Evolutionary conservation across 2,797 vertebrate species (phyloP).

Genomic region (Aselliscus stoliczkanus): DNA sequence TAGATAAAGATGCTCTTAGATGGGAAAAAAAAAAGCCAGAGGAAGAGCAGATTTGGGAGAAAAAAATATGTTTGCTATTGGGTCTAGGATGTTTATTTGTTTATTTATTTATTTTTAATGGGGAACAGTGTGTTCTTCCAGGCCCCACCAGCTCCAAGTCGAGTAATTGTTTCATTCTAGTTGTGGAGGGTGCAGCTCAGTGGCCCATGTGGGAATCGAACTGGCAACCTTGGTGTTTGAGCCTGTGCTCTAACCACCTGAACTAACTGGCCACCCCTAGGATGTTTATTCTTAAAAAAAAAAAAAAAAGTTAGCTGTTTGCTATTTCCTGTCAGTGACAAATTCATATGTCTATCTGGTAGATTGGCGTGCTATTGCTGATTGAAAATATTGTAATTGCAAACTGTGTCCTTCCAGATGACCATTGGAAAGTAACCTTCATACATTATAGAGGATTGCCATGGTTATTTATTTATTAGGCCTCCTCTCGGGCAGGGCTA

Average conservation of each 20-base stretch:
- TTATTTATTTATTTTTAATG: too few relatives aligned
- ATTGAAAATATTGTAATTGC: constrained; percentile 66
- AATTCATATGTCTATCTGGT: not conserved
- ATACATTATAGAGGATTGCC: constrained; percentile 56
- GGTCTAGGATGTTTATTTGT: not conserved
- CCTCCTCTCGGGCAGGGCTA: not conserved
- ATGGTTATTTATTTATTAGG: constrained; percentile 70
- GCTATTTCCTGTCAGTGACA: not conserved
- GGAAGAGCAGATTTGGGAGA: not conserved
- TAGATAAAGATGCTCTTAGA: not conserved
- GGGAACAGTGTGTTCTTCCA: too few relatives aligned
- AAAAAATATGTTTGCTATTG: not conserved
- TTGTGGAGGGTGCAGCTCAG: too few relatives aligned
- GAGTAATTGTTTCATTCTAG: too few relatives aligned
- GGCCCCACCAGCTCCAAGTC: too few relatives aligned
- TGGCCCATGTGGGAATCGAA: too few relatives aligned
- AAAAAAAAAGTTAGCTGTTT: not conserved
- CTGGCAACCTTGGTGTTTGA: too few relatives aligned
- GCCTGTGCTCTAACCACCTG: too few relatives aligned
- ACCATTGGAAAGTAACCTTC: constrained; percentile 61
- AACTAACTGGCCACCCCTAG: too few relatives aligned
- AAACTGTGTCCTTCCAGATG: constrained; percentile 37
- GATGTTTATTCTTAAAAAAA: not conserved
- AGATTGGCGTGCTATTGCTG: constrained; percentile 20
- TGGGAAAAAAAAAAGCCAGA: not conserved